Evolutionary conservation across 2,888 invertebrate species (phyloP), one percentile per base, ranked within the genome.

Genomic region (Heliconius erato): DNA sequence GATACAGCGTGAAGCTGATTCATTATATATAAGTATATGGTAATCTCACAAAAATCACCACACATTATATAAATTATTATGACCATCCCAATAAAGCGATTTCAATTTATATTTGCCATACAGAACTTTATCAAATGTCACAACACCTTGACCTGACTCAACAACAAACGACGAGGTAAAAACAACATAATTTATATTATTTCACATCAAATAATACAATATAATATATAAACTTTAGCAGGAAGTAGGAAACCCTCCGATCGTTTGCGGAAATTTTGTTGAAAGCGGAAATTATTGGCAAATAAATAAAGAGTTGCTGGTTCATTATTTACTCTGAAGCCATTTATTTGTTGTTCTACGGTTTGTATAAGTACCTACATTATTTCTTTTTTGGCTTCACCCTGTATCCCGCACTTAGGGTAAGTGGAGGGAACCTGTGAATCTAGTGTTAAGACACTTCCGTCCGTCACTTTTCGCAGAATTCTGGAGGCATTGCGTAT

Each of bases 181-280:
- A 35, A 6, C 26, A n/a, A n/a, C 26, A 44, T 65, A 35, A 65
- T 63, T 40, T 77, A 19, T 44, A 40, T 67, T 28, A 78, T 23
- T 26, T 78, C 2, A 44, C 65, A 44, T 67, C 4, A 67, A 67
- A 44, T 65, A 77, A 35, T 59, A 59, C 32, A n/a, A 76, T 40
- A 40, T 11, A 40, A 44, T 72, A 26, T 26, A 40, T 26, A n/a
- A 44, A 26, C 44, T 72, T 44, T 9, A 49, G 35, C 28, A 76
- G 80, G 80, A 81, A 81, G 74, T 12, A 80, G 74, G 74, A 74
- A 80, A 35, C 2, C n/a, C 54, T 32, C 26, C 49, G 68, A 26
- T 59, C 76, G 76, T 23, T 76, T 67, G 54, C 80, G 80, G 80
- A 81, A 76, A 76, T 76, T 44, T 76, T 4, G 32, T 81, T 40